Percentiles rank a stretch among this genome's conserved stretches.
These are phyloP conservation scores for Panagrolaimus sp. DNA, from an alignment of 1,140 invertebrate species.

Conservation along the genomic window DNA sequence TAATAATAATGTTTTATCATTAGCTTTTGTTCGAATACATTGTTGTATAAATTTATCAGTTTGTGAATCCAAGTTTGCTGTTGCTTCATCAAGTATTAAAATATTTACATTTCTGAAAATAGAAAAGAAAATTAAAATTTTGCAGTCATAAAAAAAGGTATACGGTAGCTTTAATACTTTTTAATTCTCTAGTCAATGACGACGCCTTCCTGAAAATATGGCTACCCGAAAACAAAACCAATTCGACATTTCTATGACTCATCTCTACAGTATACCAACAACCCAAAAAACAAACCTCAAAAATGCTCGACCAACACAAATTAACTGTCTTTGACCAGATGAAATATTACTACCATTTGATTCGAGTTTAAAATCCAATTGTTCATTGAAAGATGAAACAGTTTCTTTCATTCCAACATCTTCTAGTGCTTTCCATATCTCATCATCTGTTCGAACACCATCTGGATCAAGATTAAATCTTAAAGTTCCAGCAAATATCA, in stretches of 20 bases:
- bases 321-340: slow-evolving; percentile 69
- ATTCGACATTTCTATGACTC: too few relatives aligned
- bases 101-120: slow-evolving; percentile 60
- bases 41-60: slow-evolving; percentile 80
- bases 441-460: slow-evolving; percentile 62
- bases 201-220: too few relatives aligned
- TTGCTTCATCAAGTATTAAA: slow-evolving; percentile 63
- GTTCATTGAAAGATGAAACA: slow-evolving; percentile 42
- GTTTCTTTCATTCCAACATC: slow-evolving; percentile 62
- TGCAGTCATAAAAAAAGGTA: too few relatives aligned
- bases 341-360: slow-evolving; percentile 65
- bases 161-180: too few relatives aligned
- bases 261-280: background rate
- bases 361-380: slow-evolving; percentile 60
- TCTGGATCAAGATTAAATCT: slow-evolving; percentile 68
- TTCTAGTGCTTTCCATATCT: slow-evolving; percentile 68
- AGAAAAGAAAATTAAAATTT: background rate
- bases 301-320: slow-evolving; percentile 76
- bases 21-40: slow-evolving; percentile 74
- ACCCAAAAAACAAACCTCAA: slow-evolving; percentile 60
- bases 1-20: slow-evolving; percentile 78
- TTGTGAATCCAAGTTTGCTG: slow-evolving; percentile 60
- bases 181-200: too few relatives aligned
- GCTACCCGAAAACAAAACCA: too few relatives aligned
- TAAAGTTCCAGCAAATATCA: slow-evolving; percentile 62